Evolutionary conservation across 2,797 vertebrate species (phyloP), one percentile per base, ranked within the genome.

Genomic region (Phaenicophaeus curvirostris): DNA sequence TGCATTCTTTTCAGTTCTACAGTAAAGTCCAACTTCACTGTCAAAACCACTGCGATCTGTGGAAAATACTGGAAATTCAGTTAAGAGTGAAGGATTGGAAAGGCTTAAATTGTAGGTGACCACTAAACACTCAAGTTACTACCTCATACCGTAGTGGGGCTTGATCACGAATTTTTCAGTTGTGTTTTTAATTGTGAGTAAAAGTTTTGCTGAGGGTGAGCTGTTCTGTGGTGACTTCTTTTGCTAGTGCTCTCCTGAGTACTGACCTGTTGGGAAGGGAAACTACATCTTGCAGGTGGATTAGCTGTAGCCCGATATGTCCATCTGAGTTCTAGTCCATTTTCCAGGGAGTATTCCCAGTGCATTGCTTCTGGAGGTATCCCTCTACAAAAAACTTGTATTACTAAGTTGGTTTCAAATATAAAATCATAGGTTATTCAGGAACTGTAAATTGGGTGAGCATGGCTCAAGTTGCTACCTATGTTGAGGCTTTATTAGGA

Each of bases 381-480:
- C 14, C 9, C 7, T 37, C 12, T 27, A 8, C 8, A 5, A 17
- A 74, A 48, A 5, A 13, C 0, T 2, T 15, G 0, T 7, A 7
- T 28, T 23, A 30, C 3, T 39, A 53, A 42, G 13, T 55, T 44
- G 11, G 7, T 48, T 84, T n/a, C 24, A 59, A 39, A 6, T 89
- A 35, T 1, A 15, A 35, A 33, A 63, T 6, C 55, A 25, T 51
- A 67, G 30, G 18, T 89, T 2, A 23, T 35, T 76, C 69, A 66
- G 24, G 61, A 42, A 19, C 7, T 37, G 19, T 16, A 33, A 66
- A 10, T 19, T 0, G 3, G 10, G 30, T 13, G 4, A 15, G 6
- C 17, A 17, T 15, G 57, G 25, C 44, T 87, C 44, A 81, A 41
- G 15, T 57, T 77, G 61, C 42, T 76, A 0, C 39, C 16, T 21